Base-by-base conservation (phyloP, 2,888 invertebrate genomes). In the Drosophila mimica region DNA sequence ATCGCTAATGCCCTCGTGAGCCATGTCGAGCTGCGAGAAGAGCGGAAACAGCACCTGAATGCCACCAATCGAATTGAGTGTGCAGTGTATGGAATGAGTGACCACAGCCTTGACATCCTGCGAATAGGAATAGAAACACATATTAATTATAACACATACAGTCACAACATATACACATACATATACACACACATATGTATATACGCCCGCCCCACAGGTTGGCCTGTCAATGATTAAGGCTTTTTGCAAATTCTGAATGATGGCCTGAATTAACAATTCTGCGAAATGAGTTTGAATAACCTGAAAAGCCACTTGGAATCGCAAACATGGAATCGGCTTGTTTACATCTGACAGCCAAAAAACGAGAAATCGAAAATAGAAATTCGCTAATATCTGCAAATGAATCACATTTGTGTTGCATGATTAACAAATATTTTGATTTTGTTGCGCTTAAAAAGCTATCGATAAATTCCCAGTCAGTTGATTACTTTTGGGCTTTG, bases 41-140 rank as follows among this genome's bases (percentile, higher is more conserved):
- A 99, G 94, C 76, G 99, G 99, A 94, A 99, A 99, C 81, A 99
- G 94, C 91, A 99, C 98, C 94, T 98, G 98, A 92, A 99, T 98
- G 76, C 99, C 99, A 76, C 99, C 99, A 92, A 99, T 97, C 64
- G 99, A 99, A 94, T 99, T 99, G 90, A 99, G 95, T 40, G 99
- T 99, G 94, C 98, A 98, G 95, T 99, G 99, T 94, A 99, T 99
- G 92, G 99, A 99, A 94, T 99, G 98, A 74, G 99, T 99, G 92
- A 99, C 97, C 91, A 99, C 98, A 88, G 99, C 99, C 95, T 99
- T 99, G 90, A 99, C 99, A 93, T 99, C 99, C 98, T 99, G 94
- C 31, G 67, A 73, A 51, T 36, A 25, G 1, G 17, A 51, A 30
- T n/a, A 20, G n/a, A 43, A 51, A 17, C 43, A 30, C 20, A 57